Percentiles rank a stretch among this genome's conserved stretches.
Conservation (phyloP, 2,113 vertebrate species). For the Cyphomyrus plagiostoma region DNA sequence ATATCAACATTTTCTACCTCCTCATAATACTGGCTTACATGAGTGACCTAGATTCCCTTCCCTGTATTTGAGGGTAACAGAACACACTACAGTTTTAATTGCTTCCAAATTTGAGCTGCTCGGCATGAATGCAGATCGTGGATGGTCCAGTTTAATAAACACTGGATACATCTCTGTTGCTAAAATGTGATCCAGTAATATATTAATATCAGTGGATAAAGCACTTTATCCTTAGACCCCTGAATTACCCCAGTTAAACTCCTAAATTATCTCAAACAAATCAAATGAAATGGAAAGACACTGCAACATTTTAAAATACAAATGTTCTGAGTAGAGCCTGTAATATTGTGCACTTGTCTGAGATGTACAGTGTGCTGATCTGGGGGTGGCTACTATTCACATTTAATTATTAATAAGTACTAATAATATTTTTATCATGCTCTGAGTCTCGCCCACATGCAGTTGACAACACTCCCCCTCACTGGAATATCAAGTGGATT, state of each 20-base stretch:
- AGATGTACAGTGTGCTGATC: conserved; percentile 21
- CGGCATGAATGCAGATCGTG: neutral
- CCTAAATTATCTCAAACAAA: neutral
- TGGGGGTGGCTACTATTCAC: conserved; percentile 16
- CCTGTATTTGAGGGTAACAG: neutral
- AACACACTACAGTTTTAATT: neutral
- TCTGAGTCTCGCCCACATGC: neutral
- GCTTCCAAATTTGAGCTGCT: neutral
- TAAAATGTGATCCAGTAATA: neutral
- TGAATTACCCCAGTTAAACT: neutral
- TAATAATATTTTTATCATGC: conserved; percentile 9
- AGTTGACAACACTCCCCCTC: neutral
- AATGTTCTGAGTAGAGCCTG: neutral
- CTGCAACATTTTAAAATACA: neutral
- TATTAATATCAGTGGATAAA: neutral
- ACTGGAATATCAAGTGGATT: neutral
- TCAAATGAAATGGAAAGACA: neutral
- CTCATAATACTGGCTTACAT: neutral
- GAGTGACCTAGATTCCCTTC: neutral
- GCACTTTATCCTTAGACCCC: neutral
- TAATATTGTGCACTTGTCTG: neutral
- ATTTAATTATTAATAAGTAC: conserved; percentile 59
- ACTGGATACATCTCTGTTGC: neutral
- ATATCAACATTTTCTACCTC: neutral
- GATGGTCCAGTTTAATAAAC: neutral